Evolutionary conservation across 2,797 vertebrate genomes (phyloP).

Genomic region (Myotis daubentonii): DNA sequence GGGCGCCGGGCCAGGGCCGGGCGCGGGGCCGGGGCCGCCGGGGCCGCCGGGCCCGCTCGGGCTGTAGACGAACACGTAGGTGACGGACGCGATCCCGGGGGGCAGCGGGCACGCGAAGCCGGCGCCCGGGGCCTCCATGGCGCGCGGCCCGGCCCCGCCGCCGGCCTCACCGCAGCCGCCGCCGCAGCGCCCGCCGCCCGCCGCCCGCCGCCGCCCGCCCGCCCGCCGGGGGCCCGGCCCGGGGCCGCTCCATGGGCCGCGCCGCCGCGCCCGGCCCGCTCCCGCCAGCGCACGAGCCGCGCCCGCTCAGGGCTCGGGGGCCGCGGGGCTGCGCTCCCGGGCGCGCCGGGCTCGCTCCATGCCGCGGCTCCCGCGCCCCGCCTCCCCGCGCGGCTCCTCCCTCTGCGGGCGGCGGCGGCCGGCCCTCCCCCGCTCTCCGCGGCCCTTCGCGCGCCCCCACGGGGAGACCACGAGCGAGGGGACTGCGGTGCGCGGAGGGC

Average conservation of each 20-base stretch:
- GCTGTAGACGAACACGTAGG: conserved; percentile 99
- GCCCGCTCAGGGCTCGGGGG: conserved; percentile 81
- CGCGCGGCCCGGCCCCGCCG: conserved; percentile 81
- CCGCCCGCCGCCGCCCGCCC: conserved; percentile 72
- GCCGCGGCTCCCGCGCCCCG: conserved; percentile 72
- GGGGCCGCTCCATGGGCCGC: conserved; percentile 81
- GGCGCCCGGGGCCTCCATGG: conserved; percentile 82
- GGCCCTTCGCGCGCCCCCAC: conserved; percentile 6
- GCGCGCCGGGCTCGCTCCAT: conserved; percentile 83
- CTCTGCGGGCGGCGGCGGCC: conserved; percentile 75
- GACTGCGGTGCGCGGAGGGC: background rate
- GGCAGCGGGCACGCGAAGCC: conserved; percentile 91
- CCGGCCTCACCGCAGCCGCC: conserved; percentile 82
- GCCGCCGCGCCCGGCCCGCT: conserved; percentile 73
- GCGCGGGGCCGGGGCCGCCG: conserved; percentile 89
- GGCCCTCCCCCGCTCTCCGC: conserved; percentile 45
- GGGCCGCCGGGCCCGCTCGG: conserved; percentile 90
- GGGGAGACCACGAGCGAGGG: background rate
- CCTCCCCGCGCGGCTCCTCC: conserved; percentile 80
- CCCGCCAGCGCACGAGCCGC: conserved; percentile 90
- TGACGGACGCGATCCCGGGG: conserved; percentile 95
- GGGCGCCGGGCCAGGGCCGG: conserved; percentile 84
- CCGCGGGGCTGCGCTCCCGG: conserved; percentile 80
- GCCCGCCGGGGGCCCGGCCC: conserved; percentile 80
- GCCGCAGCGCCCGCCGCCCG: conserved; percentile 77